Conservation (phyloP, 2,888 invertebrate genomes). For the Ennomos fuscantarius region DNA sequence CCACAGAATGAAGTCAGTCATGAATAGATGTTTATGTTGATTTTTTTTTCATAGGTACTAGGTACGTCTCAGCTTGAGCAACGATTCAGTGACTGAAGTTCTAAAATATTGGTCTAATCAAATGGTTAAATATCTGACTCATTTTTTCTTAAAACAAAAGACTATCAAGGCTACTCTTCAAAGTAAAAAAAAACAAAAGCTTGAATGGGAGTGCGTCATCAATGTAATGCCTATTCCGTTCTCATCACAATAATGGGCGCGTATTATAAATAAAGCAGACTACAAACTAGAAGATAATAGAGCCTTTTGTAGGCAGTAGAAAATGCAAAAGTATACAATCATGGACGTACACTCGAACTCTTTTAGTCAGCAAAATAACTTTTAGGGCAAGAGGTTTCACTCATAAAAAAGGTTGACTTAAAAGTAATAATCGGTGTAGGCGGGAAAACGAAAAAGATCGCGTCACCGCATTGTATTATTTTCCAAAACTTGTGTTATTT, state of each 20-base stretch:
- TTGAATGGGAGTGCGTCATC: slow-evolving; percentile 31
- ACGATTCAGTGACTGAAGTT: no score
- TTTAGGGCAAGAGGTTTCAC: no score
- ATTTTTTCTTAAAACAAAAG: slow-evolving; percentile 25
- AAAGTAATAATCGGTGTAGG: no score
- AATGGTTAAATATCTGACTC: slow-evolving; percentile 2
- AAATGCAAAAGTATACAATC: background rate
- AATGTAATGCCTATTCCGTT: slow-evolving; percentile 31
- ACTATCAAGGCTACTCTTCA: slow-evolving; percentile 14
- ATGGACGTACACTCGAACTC: background rate
- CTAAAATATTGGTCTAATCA: slow-evolving; percentile 33
- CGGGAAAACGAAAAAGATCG: no score
- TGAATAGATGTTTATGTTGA: no score
- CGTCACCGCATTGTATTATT: no score
- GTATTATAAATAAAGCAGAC: slow-evolving; percentile 50
- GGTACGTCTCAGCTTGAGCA: no score
- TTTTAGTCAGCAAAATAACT: background rate
- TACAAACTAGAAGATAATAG: slow-evolving; percentile 36
- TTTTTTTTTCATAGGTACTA: no score
- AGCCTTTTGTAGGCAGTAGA: slow-evolving; percentile 40
- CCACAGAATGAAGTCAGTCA: no score
- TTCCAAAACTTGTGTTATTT: no score
- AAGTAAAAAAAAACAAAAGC: slow-evolving; percentile 31
- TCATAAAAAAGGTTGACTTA: no score
- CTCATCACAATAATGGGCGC: slow-evolving; percentile 57